Base-by-base conservation (phyloP, 2,797 vertebrate genomes). In the Gymnopithys bicolor region DNA sequence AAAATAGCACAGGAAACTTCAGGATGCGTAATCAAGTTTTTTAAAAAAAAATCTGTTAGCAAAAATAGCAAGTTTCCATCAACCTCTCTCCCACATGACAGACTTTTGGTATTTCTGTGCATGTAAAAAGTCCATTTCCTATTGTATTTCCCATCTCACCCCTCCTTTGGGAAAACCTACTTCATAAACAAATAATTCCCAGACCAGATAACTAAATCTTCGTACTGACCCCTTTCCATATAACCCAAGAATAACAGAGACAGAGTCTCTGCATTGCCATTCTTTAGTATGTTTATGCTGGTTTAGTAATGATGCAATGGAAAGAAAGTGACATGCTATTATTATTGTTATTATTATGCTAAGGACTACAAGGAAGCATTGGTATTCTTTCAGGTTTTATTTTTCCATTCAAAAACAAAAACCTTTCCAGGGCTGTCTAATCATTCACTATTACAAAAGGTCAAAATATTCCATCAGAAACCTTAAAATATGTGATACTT, bases 271-370 rank as follows among this genome's bases (percentile, higher is more conserved):
- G 70, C 56, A 66, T 52, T 87, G 82, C 87, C 79, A 63, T 80
- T 92, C 84, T 94, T 60, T 94, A 52, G 21, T 74, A 67, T 88
- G 84, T 96, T 96, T 97, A 95, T 79, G 82, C 95, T 87, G 41
- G 78, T 97, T 97, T 49, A 70, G 78, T 28, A 70, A 62, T 97
- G 97, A 98, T 94, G 97, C 97, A 97, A 98, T 96, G 97, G 98
- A 97, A 98, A 98, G 84, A 97, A 95, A 89, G 17, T 12, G n/a
- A 93, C 95, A 96, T 71, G 77, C 75, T 90, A 59, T 87, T 80
- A 96, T 89, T 92, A 84, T 93, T 43, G 41, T 43, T 91, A 82
- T 73, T 91, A 84, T 93, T 60, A 49, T 62, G 87, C 41, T 75
- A 87, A 97, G 94, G 90, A 92, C 83, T 79, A 56, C 53, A 90